Conservation (phyloP, 2,888 invertebrate genomes). For the Caenorhabditis japonica region DNA sequence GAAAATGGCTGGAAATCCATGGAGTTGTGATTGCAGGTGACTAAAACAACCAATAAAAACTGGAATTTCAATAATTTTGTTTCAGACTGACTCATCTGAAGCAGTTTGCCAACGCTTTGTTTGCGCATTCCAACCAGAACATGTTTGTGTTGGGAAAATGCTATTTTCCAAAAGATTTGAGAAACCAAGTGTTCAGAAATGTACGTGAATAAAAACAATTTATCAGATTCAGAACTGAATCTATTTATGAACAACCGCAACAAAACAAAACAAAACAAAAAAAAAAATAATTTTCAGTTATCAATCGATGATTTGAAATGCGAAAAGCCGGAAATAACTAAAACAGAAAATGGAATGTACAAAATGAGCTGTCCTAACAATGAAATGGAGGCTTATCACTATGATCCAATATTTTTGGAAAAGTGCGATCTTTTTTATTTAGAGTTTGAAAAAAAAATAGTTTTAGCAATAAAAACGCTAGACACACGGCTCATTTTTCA, state of each 20-base stretch:
- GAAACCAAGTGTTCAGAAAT: conserved; percentile 37
- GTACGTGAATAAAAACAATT: not conserved
- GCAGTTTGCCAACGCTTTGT: conserved; percentile 24
- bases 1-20: conserved; percentile 64
- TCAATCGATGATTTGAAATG: conserved; percentile 18
- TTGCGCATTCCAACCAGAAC: conserved; percentile 32
- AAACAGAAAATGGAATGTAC: conserved; percentile 28
- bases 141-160: conserved; percentile 30
- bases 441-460: not conserved
- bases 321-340: conserved; percentile 23
- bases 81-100: conserved; percentile 34
- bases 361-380: conserved; percentile 41
- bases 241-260: too few relatives aligned
- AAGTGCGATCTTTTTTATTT: conserved; percentile 7
- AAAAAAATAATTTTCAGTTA: conserved; percentile 22
- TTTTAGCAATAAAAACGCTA: conserved; percentile 33
- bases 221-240: not conserved
- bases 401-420: conserved; percentile 33
- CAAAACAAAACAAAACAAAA: too few relatives aligned
- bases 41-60: not conserved
- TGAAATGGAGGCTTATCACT: conserved; percentile 39
- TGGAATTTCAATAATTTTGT: not conserved
- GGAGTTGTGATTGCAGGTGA: conserved; percentile 73
- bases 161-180: conserved; percentile 29
- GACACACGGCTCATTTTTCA: conserved; percentile 42